phyloP scores from a whole-genome alignment of 2,113 vertebrate genomes.

The Uria lomvia region DNA sequence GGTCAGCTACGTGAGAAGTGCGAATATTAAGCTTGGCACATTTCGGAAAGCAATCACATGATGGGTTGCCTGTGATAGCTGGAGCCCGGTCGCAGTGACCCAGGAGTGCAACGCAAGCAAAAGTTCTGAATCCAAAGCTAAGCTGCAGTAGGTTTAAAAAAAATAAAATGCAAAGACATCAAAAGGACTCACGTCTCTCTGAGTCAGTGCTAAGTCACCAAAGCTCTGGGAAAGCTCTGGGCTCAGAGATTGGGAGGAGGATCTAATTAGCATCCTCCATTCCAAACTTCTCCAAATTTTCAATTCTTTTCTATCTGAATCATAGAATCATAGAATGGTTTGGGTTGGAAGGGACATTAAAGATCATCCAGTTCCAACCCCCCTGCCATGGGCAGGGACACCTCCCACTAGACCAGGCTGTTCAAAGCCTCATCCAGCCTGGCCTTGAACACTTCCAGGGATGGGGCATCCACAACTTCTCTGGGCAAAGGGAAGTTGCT shows the following conservation, averaged over 20 bases:
- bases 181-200: background rate
- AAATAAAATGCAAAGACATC: background rate
- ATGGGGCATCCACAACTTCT: too few relatives aligned
- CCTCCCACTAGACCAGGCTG: too few relatives aligned
- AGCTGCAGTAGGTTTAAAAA: background rate
- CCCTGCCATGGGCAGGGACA: too few relatives aligned
- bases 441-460: too few relatives aligned
- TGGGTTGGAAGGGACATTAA: too few relatives aligned
- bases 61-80: background rate
- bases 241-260: background rate
- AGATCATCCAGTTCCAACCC: too few relatives aligned
- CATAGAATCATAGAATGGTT: too few relatives aligned
- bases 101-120: background rate
- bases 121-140: conserved; percentile 3
- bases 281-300: background rate
- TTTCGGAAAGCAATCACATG: background rate
- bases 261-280: background rate
- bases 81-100: background rate
- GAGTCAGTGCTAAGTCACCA: background rate
- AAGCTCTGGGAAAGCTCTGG: background rate
- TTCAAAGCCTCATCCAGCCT: too few relatives aligned
- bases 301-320: background rate
- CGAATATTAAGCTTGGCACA: background rate
- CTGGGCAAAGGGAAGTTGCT: too few relatives aligned
- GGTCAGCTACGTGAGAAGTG: background rate